These are phyloP conservation scores for Enteromius thamalakanensis DNA, from an alignment of 2,797 vertebrate genomes.

Conservation along the genomic window DNA sequence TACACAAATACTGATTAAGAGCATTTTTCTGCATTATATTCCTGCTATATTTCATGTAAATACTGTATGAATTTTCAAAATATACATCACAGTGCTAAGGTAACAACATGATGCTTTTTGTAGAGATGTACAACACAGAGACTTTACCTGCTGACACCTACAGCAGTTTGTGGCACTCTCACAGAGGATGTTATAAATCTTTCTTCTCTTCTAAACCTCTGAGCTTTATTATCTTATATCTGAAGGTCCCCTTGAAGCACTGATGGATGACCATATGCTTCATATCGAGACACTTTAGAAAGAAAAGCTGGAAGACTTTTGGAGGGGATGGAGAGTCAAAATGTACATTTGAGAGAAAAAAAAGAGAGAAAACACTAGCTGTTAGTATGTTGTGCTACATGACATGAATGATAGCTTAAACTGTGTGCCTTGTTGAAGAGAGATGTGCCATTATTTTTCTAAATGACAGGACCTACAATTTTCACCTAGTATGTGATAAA, in stretches of 20 bases:
- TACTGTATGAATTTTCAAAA: background rate
- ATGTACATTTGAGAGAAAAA: background rate
- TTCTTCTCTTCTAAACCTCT: constrained; percentile 26
- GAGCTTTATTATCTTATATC: constrained; percentile 36
- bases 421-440: background rate
- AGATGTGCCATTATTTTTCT: constrained; percentile 1
- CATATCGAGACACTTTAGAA: constrained; percentile 21
- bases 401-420: constrained; percentile 20
- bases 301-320: constrained; percentile 20
- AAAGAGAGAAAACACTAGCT: background rate
- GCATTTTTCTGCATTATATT: too few species aligned
- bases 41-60: background rate
- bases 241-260: constrained; percentile 35
- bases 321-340: background rate
- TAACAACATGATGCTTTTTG: background rate
- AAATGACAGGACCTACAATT: constrained; percentile 1
- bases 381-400: constrained; percentile 8
- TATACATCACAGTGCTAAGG: background rate
- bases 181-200: constrained; percentile 11
- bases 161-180: background rate
- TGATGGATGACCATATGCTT: constrained; percentile 29
- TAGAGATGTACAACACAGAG: constrained; percentile 6
- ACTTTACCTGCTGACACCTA: constrained; percentile 19
- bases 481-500: constrained; percentile 9
- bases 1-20: background rate